A percentile compares a stretch with the other conserved stretches of the same genome.
Conservation (phyloP, 2,888 invertebrate genomes). For the Athalia rosae region DNA sequence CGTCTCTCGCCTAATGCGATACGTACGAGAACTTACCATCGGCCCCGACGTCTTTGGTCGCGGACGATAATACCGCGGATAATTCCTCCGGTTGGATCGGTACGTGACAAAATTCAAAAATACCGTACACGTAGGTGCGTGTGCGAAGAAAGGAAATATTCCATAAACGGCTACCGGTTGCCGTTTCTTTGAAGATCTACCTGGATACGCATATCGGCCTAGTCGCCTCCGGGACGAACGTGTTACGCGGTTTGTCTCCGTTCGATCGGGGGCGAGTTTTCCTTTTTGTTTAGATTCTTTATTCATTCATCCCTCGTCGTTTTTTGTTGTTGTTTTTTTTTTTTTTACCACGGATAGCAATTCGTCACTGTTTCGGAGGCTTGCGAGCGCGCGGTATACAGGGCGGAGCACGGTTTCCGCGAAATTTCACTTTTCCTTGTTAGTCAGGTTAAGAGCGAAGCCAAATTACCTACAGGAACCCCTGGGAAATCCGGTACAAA, state of each 20-base stretch:
- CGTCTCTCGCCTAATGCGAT: conserved; percentile 6
- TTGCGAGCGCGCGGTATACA: neutral
- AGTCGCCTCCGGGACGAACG: no score
- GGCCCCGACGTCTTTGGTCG: conserved; percentile 15
- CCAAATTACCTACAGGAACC: conserved; percentile 27
- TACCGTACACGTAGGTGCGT: neutral
- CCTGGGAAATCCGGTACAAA: conserved; percentile 39
- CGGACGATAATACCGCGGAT: conserved; percentile 30
- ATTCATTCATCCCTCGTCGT: neutral
- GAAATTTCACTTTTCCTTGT: conserved; percentile 42
- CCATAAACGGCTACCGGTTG: conserved; percentile 22
- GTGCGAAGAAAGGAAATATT: neutral
- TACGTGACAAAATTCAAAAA: conserved; percentile 40
- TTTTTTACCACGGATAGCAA: neutral
- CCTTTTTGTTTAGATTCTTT: conserved; percentile 16
- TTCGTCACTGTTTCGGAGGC: conserved; percentile 36
- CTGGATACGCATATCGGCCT: neutral
- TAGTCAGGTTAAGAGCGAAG: conserved; percentile 35
- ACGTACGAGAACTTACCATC: neutral
- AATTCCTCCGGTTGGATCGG: conserved; percentile 9
- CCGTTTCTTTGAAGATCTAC: conserved; percentile 7
- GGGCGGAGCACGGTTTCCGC: neutral
- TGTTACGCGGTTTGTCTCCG: no score
- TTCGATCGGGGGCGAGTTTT: neutral
- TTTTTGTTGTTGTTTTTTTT: neutral